Evolutionary conservation across 1,140 invertebrate genomes (phyloP).

Genomic region (Zaprionus ornatus): DNA sequence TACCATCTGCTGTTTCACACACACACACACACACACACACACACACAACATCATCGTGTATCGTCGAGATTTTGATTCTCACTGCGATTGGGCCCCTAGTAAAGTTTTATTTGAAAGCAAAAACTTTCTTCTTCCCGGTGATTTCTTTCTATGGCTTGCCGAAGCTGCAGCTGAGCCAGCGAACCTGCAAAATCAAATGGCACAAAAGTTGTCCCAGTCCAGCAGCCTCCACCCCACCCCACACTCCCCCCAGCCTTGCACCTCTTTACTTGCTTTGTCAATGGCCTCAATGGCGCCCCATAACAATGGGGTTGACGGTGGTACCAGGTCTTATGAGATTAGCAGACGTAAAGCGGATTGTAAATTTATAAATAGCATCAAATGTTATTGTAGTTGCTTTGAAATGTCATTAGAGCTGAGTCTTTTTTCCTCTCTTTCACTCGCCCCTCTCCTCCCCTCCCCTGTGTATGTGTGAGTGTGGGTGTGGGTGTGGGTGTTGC

Average conservation of each 20-base stretch:
- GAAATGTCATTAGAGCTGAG: slow-evolving; percentile 49
- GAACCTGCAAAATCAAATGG: slow-evolving; percentile 70
- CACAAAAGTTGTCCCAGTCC: slow-evolving; percentile 51
- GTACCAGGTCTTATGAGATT: slow-evolving; percentile 70
- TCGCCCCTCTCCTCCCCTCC: too few relatives aligned
- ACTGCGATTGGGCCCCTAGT: slow-evolving; percentile 51
- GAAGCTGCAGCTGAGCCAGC: slow-evolving; percentile 61
- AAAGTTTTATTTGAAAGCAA: slow-evolving; percentile 77
- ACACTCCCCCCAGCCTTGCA: not conserved
- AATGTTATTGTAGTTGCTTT: slow-evolving; percentile 58
- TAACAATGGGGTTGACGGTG: slow-evolving; percentile 52
- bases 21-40: slow-evolving; percentile 33
- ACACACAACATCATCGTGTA: slow-evolving; percentile 33
- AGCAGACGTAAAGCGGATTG: slow-evolving; percentile 65
- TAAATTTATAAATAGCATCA: slow-evolving; percentile 80
- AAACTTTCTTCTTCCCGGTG: slow-evolving; percentile 64
- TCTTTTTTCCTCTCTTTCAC: slow-evolving; percentile 5
- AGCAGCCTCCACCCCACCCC: not conserved
- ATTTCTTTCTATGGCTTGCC: slow-evolving; percentile 40
- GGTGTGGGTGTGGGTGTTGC: not conserved
- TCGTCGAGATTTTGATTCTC: slow-evolving; percentile 62
- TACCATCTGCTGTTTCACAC: slow-evolving; percentile 46
- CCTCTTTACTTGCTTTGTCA: slow-evolving; percentile 31
- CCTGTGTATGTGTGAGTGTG: not conserved
- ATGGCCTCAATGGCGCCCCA: slow-evolving; percentile 44